Evolutionary conservation across 2,888 invertebrate genomes (phyloP), one percentile per base, ranked within the genome.

Genomic region (Campaea margaritaria): DNA sequence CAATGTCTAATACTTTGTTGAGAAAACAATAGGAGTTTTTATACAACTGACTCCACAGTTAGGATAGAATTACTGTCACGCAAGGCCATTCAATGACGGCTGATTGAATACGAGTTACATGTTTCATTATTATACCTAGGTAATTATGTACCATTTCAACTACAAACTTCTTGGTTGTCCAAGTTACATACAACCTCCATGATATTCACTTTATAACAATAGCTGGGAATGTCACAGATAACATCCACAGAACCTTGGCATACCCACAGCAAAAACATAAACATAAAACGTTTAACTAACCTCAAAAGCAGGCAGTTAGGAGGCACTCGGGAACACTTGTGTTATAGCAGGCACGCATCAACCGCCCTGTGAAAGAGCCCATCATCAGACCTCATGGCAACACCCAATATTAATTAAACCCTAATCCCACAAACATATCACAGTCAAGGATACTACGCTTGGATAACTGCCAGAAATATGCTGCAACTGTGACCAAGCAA

Each of bases 281-380:
- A 72, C 69, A 70, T 67, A 70, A 72, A 76, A 67, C 64, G 67
- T 64, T 63, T 62, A 69, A 91, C 92, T 91, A 87, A 92, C 92
- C 92, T 92, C 87, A 86, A 87, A 91, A 88, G 81, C 91, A 91
- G 90, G 90, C 91, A 67, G 86, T 92, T 91, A 92, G 76, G 78
- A 81, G 83, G 85, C 88, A 91, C 89, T 87, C 89, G 66, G 87
- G 87, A 83, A 81, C 87, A 89, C 87, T 85, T 82, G 79, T 79
- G 86, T 86, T 86, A 86, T 58, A 76, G 75, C 77, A 83, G 85
- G 81, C 86, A 86, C 84, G 84, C 81, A 79, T 91, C 92, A 91
- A 91, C 84, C 78, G 69, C 84, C 91, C 92, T 91, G 91, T 82
- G 89, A 81, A 91, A 88, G 77, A 89, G 85, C 85, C 84, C 80